Evolutionary conservation across 2,113 vertebrate species (phyloP).

Genomic region (Tychaedon coryphoeus): DNA sequence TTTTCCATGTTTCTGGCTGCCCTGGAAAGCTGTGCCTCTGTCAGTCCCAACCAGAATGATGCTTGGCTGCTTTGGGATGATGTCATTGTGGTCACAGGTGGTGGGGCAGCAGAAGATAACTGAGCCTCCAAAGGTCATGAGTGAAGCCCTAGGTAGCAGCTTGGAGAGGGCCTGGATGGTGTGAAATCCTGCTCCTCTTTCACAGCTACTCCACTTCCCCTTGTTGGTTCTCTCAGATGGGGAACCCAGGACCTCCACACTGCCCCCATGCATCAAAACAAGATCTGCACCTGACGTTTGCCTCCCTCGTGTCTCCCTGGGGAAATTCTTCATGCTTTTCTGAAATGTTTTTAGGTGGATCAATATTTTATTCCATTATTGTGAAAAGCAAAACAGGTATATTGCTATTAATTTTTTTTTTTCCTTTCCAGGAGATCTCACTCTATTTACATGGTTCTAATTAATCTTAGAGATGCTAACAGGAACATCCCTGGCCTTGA

Average conservation of each 20-base stretch:
- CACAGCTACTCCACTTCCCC: background rate
- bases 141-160: background rate
- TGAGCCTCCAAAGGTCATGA: rapidly evolving
- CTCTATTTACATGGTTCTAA: background rate
- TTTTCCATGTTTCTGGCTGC: background rate
- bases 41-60: background rate
- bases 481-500: background rate
- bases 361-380: background rate
- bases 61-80: background rate
- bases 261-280: rapidly evolving
- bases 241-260: rapidly evolving
- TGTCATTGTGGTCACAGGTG: rapidly evolving
- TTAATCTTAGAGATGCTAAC: background rate
- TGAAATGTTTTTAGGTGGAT: background rate
- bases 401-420: background rate
- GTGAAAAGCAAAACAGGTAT: background rate
- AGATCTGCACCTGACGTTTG: rapidly evolving
- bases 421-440: background rate
- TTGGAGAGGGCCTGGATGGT: background rate
- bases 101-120: background rate
- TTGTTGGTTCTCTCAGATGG: rapidly evolving
- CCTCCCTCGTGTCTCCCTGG: background rate
- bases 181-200: background rate
- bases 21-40: background rate
- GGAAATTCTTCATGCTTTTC: background rate